phyloP scores from a whole-genome alignment of 1,140 invertebrate genomes.

The Xylocopa sonorina region DNA sequence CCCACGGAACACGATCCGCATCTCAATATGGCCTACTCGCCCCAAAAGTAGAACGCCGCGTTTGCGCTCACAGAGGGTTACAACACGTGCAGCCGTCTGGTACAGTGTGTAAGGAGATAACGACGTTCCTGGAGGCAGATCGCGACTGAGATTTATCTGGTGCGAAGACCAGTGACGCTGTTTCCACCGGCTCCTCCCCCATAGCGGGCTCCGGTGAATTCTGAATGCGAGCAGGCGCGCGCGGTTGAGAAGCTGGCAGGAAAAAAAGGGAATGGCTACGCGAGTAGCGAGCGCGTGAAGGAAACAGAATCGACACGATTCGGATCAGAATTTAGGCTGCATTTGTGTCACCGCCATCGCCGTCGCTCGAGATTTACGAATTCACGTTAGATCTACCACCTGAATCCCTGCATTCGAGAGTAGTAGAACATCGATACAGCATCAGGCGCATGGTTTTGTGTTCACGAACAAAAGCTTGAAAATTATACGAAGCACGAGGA shows the following conservation, averaged over 20 bases:
- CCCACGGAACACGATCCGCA: not conserved
- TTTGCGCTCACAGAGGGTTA: not conserved
- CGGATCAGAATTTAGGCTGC: constrained; percentile 61
- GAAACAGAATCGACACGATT: constrained; percentile 32
- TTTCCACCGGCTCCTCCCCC: constrained; percentile 50
- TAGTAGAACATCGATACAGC: constrained; percentile 43
- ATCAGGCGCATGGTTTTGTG: constrained; percentile 39
- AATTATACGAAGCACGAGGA: constrained; percentile 50
- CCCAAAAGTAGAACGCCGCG: not conserved
- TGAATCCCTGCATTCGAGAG: constrained; percentile 15
- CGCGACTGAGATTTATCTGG: constrained; percentile 65
- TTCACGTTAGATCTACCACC: constrained; percentile 48
- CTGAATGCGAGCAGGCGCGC: constrained; percentile 47
- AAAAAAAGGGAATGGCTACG: constrained; percentile 11
- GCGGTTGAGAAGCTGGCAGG: not conserved
- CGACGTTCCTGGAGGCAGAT: constrained; percentile 59
- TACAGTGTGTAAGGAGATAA: constrained; percentile 44
- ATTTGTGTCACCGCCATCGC: constrained; percentile 45
- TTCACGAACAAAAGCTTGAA: constrained; percentile 39
- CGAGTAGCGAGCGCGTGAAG: not conserved
- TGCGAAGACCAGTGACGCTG: constrained; percentile 53
- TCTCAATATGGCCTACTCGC: no score
- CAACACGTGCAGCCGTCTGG: not conserved
- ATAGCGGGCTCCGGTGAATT: constrained; percentile 50
- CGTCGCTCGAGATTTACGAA: constrained; percentile 59